Evolutionary conservation across 2,888 invertebrate species (phyloP).

Genomic region (Caenorhabditis sulstoni): DNA sequence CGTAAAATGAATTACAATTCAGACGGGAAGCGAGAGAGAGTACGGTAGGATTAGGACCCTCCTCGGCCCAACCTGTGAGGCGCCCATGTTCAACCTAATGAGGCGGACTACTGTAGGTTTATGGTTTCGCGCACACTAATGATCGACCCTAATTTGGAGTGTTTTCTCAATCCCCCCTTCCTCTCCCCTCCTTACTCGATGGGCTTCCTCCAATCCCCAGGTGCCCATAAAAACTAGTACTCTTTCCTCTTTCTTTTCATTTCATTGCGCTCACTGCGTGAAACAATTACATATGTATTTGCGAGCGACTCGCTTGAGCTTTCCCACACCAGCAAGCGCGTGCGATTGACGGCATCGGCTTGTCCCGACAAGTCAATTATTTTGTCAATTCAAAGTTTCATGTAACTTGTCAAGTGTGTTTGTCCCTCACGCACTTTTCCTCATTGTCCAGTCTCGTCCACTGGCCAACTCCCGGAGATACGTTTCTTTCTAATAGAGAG

Average conservation of each 20-base stretch:
- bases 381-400: slow-evolving; percentile 56
- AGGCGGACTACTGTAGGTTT: slow-evolving; percentile 54
- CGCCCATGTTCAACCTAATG: slow-evolving; percentile 33
- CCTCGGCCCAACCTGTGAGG: slow-evolving; percentile 46
- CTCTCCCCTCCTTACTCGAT: slow-evolving; percentile 5
- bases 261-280: slow-evolving; percentile 1
- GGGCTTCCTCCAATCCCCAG: slow-evolving; percentile 1
- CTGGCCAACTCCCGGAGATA: background rate
- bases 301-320: background rate
- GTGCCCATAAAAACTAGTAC: slow-evolving; percentile 45
- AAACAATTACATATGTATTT: slow-evolving; percentile 36
- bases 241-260: slow-evolving; percentile 8
- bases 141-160: slow-evolving; percentile 52
- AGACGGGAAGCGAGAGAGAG: slow-evolving; percentile 22
- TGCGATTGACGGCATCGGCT: slow-evolving; percentile 43
- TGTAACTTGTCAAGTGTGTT: slow-evolving; percentile 57
- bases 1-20: slow-evolving; percentile 56
- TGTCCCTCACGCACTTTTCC: slow-evolving; percentile 25
- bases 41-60: slow-evolving; percentile 50
- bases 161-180: slow-evolving; percentile 34
- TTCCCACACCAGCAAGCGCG: slow-evolving; percentile 18
- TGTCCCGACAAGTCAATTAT: slow-evolving; percentile 43
- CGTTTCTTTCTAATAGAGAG: slow-evolving; percentile 11
- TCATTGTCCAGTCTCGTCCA: background rate
- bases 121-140: slow-evolving; percentile 59